Base-by-base conservation (phyloP, 53 echinoderm and acorn worm genomes). In the Luidia sarsii region DNA sequence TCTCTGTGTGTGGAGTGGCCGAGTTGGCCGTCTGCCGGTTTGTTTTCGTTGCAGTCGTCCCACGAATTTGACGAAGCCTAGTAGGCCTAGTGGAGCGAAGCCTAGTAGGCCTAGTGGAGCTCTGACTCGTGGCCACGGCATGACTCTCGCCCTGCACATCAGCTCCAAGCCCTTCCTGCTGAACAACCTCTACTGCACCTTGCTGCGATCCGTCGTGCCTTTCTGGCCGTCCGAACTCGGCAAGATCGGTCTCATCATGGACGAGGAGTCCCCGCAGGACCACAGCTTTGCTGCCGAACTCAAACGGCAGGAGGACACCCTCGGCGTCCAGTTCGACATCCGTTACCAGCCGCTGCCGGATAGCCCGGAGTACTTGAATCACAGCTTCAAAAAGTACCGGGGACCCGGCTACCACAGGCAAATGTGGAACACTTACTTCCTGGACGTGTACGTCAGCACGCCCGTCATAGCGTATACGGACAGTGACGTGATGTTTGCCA, bases 391-490 rank as follows among this genome's bases (percentile, higher is more conserved):
- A n/a, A 19, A 51, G 16, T 3, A 9, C 20, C 18, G 15, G 20
- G 18, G 11, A 7, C 57, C 27, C 22, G 63, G 63, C 5, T 63
- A 63, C 19, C 2, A 5, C 8, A 33, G 35, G 11, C 63, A 63
- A n/a, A 15, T 63, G 63, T 63, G 63, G 63, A 63, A 36, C 4
- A 33, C 18, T 63, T 63, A 33, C 63, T 7, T 63, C 34, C 33
- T 63, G 63, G 63, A 63, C 35, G 9, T 63, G 34, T 63, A 27
- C 63, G 35, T 36, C 63, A n/a, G 35, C 34, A 36, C 63, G 2
- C 5, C 33, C 4, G 35, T 63, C 33, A 36, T 63, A 10, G 63
- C 33, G 33, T 4, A 0, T 33, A 63, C 0, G 14, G 63, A 63
- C 16, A 11, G 34, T 7, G 63, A 63, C 20, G 63, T 16, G 13